A percentile compares a stretch with the other conserved stretches of the same genome.
Conservation (phyloP, 2,113 vertebrate species). For the Nannospalax galili region DNA sequence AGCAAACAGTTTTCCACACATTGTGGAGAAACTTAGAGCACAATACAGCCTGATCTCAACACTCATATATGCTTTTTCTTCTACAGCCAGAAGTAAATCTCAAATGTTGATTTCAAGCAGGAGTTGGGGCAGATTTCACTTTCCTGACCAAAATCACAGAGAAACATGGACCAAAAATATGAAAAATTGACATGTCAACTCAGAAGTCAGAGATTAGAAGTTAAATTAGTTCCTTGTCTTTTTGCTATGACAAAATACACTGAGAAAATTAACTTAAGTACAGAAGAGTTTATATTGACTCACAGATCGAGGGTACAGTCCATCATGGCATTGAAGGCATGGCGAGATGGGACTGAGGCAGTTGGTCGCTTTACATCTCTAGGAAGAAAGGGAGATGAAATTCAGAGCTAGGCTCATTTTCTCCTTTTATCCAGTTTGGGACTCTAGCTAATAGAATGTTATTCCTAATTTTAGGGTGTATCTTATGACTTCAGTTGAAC, state of each 20-base stretch:
- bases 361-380: not conserved
- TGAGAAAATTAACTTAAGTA: not conserved
- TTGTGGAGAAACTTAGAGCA: not conserved
- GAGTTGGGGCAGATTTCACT: slow-evolving; percentile 3
- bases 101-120: not conserved
- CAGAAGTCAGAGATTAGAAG: not conserved
- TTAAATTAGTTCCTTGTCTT: not conserved
- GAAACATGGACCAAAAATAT: not conserved
- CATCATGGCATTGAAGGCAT: not conserved
- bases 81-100: not conserved
- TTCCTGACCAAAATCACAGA: not conserved
- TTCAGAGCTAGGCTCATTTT: not conserved
- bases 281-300: not conserved
- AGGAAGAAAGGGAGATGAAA: not conserved
- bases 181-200: not conserved
- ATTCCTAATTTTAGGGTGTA: not conserved
- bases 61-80: not conserved
- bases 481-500: too few relatives aligned
- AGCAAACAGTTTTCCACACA: not conserved
- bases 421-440: not conserved
- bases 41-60: not conserved
- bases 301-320: not conserved
- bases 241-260: not conserved
- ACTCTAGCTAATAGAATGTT: not conserved
- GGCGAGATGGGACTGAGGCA: too few relatives aligned